These are phyloP conservation scores for Ischnus inquisitorius DNA, from an alignment of 2,888 invertebrate genomes.

Conservation along the genomic window DNA sequence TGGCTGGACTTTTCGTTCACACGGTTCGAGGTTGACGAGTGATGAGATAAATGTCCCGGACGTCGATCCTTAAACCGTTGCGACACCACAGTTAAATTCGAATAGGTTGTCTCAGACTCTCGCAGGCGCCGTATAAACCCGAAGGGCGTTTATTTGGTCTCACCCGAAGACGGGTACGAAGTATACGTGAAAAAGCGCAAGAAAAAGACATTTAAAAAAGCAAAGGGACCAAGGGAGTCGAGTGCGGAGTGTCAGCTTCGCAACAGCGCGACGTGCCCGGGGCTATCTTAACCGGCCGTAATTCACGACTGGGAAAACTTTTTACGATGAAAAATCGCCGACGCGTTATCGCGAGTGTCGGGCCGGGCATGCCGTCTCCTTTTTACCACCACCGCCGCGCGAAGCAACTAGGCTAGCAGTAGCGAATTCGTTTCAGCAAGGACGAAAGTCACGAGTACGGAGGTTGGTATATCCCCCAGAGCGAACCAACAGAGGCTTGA, in stretches of 20 bases:
- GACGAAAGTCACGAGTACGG: slow-evolving; percentile 40
- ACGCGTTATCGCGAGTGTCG: slow-evolving; percentile 64
- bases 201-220: slow-evolving; percentile 24
- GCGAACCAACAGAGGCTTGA: slow-evolving; percentile 36
- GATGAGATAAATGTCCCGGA: too few relatives aligned
- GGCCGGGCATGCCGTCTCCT: slow-evolving; percentile 14
- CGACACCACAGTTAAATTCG: not conserved
- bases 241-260: slow-evolving; percentile 60
- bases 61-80: not conserved
- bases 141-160: slow-evolving; percentile 26
- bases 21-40: too few relatives aligned
- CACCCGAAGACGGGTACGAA: slow-evolving; percentile 42
- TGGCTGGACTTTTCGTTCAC: too few relatives aligned
- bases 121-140: slow-evolving; percentile 28
- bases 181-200: slow-evolving; percentile 41
- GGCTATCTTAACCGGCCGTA: slow-evolving; percentile 70
- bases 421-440: slow-evolving; percentile 56
- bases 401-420: not conserved
- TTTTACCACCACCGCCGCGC: not conserved
- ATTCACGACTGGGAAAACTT: slow-evolving; percentile 67
- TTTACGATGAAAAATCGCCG: slow-evolving; percentile 70
- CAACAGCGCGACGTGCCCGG: slow-evolving; percentile 47
- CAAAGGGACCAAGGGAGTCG: slow-evolving; percentile 27
- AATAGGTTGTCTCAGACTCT: not conserved
- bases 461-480: slow-evolving; percentile 43